Conservation (phyloP, 2,113 vertebrate genomes). For the Apaloderma vittatum region DNA sequence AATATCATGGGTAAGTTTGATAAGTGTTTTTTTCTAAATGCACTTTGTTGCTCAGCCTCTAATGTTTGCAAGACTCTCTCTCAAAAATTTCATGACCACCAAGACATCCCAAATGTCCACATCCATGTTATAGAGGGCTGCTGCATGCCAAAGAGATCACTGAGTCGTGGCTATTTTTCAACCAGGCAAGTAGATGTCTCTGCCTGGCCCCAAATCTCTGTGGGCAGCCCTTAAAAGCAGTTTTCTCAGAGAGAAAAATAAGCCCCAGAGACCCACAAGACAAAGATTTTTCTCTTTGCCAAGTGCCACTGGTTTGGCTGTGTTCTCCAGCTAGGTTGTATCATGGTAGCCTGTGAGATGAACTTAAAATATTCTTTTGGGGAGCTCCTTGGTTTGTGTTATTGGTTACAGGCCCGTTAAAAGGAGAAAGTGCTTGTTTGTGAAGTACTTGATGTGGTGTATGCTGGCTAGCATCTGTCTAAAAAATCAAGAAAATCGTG, state of each 20-base stretch:
- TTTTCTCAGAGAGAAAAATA: background rate
- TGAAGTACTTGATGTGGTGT: background rate
- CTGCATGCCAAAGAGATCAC: background rate
- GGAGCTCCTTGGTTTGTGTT: background rate
- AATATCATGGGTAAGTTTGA: background rate
- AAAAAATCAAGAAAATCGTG: background rate
- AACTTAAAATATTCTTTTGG: background rate
- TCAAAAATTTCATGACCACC: background rate
- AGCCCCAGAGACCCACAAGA: background rate
- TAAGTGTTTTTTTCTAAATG: background rate
- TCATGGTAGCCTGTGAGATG: rapidly evolving
- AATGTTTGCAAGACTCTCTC: background rate
- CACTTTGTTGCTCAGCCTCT: background rate
- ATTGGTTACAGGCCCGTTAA: background rate
- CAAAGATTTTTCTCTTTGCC: background rate
- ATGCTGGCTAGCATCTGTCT: background rate
- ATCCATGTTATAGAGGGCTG: rapidly evolving
- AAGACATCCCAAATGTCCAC: background rate
- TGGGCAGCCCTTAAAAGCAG: background rate
- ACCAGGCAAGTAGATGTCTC: background rate
- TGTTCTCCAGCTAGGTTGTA: background rate
- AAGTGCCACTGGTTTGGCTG: background rate
- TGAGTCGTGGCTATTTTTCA: background rate
- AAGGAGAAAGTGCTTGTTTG: background rate
- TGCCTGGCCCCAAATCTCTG: background rate